Conservation (phyloP, 2,113 vertebrate genomes). For the Montifringilla adamsi region DNA sequence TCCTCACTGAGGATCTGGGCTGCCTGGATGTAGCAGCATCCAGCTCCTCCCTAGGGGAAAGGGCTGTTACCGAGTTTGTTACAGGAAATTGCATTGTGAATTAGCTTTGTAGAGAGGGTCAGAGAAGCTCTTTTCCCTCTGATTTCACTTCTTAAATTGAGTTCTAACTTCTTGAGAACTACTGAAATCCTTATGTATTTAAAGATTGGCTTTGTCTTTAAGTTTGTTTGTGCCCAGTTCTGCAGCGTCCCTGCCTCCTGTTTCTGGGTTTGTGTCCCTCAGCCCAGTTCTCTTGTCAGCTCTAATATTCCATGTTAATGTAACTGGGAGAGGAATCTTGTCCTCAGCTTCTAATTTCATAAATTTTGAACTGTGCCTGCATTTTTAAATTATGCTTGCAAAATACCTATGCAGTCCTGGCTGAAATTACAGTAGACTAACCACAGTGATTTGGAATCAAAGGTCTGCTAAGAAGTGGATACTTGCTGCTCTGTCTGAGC, state of each 20-base stretch:
- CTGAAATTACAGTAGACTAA: slow-evolving; percentile 50
- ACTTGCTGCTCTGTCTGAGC: slow-evolving; percentile 17
- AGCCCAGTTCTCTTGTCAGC: not conserved
- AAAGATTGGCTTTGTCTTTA: not conserved
- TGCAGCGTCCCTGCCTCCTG: not conserved
- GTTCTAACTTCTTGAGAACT: not conserved
- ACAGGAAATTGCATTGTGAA: not conserved
- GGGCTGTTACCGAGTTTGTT: not conserved
- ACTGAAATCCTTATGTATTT: not conserved
- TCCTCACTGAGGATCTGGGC: not conserved
- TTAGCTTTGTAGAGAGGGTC: not conserved
- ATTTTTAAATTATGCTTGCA: not conserved
- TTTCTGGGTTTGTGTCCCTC: not conserved
- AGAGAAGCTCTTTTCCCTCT: not conserved
- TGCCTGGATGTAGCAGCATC: not conserved
- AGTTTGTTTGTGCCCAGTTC: not conserved
- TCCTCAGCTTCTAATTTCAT: not conserved
- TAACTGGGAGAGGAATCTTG: not conserved
- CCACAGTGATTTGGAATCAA: not conserved
- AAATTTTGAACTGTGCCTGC: not conserved
- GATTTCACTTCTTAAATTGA: not conserved
- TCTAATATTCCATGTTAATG: not conserved
- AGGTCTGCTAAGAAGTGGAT: slow-evolving; percentile 2
- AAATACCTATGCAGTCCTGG: not conserved
- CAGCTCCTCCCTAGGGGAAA: not conserved